Base-by-base conservation (phyloP, 2,888 invertebrate species). In the Microchrysa polita region DNA sequence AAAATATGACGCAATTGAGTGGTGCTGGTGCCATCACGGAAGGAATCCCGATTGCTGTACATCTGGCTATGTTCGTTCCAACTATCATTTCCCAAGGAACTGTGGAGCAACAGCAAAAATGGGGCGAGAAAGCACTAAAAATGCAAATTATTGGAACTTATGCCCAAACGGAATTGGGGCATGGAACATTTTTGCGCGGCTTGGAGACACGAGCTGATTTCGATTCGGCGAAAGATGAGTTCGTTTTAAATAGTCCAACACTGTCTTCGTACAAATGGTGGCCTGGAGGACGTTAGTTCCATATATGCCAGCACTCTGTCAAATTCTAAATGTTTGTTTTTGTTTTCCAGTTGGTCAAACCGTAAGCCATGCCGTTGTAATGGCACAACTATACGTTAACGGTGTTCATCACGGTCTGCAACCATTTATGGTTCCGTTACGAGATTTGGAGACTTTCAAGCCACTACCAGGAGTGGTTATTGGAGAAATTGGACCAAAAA, bases 141-240 rank as follows among this genome's bases (percentile, higher is more conserved):
- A 91, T 92, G 77, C 90, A 91, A 77, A 93, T 98, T 74, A 90
- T 97, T 78, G 97, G 97, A 73, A 96, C 97, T 22, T 98, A 98
- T 83, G 97, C 97, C 48, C 97, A 97, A 91, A 98, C 97, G 0
- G 97, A 98, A 85, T 85, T 98, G 72, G 97, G 97, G 0, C 97
- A 98, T 84, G 97, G 97, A 2, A 97, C 97, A 0, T 96, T 96
- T 82, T 90, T 98, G 74, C 90, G 96, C 78, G 96, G 95, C 0
- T 83, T 98, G 77, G 97, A 98, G 87, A 98, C 98, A 0, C 94
- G 93, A 0, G 95, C 97, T 1, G 95, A 93, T 0, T 98, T 95
- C 81, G 97, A 97, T 83, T 87, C 90, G 0, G 81, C 82, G 2
- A 93, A 91, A 0, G 87, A 95, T 82, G 94, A 97, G 85, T 98